phyloP scores from a whole-genome alignment of 2,888 invertebrate genomes.

The Camponotus fellah region DNA sequence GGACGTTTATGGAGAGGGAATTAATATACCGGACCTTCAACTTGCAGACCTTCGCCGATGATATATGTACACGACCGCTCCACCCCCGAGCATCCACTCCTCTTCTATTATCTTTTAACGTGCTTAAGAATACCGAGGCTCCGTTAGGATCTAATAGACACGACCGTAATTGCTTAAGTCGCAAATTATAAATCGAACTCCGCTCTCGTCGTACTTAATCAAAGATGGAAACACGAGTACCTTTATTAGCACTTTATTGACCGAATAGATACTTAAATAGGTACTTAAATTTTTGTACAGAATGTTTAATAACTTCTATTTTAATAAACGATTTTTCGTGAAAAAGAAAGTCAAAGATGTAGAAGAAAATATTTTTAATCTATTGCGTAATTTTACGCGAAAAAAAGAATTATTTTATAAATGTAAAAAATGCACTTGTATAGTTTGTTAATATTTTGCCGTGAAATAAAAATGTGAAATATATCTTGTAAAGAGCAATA shows the following conservation, averaged over 20 bases:
- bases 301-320: background rate
- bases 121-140: conserved; percentile 44
- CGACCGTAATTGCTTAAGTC: conserved; percentile 57
- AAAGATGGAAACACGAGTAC: background rate
- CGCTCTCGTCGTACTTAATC: background rate
- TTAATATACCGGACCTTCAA: conserved; percentile 85
- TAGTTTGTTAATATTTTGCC: background rate
- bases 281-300: background rate
- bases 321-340: background rate
- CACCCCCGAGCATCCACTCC: conserved; percentile 72
- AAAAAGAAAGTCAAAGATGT: background rate
- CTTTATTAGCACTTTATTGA: background rate
- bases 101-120: conserved; percentile 51
- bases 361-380: background rate
- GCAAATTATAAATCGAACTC: conserved; percentile 53
- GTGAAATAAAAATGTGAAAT: background rate
- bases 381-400: background rate
- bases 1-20: conserved; percentile 86
- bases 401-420: background rate
- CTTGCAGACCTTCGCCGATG: conserved; percentile 82
- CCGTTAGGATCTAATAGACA: conserved; percentile 56
- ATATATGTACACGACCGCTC: conserved; percentile 83
- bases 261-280: background rate
- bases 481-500: background rate
- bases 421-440: background rate